Percentiles rank a stretch among this genome's conserved stretches.
These are phyloP conservation scores for Paramormyrops kingsleyae DNA, from an alignment of 2,113 vertebrate species.

Conservation along the genomic window DNA sequence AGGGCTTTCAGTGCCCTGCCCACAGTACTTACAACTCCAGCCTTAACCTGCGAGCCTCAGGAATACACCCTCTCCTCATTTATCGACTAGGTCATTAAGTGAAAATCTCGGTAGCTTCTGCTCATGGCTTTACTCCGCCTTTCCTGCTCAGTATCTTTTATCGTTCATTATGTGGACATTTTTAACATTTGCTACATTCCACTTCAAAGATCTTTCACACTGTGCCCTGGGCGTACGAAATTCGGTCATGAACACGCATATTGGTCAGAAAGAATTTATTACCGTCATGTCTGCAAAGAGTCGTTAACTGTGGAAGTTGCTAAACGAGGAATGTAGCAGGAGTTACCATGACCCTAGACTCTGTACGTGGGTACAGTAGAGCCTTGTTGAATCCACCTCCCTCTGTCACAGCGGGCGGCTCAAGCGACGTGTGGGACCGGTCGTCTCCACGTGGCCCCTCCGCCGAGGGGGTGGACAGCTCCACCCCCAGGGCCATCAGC, in stretches of 20 bases:
- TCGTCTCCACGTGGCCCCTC: constrained; percentile 46
- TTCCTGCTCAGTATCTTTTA: not conserved
- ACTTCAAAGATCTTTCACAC: not conserved
- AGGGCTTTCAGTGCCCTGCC: not conserved
- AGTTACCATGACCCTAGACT: not conserved
- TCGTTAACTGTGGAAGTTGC: not conserved
- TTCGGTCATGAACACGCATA: not conserved
- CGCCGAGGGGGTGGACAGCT: constrained; percentile 56
- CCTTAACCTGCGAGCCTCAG: not conserved
- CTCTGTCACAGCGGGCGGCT: constrained; percentile 67
- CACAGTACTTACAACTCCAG: not conserved
- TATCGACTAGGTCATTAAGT: not conserved
- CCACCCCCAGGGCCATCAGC: constrained; percentile 87
- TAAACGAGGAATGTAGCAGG: not conserved
- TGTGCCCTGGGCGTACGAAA: not conserved
- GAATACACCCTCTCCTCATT: not conserved
- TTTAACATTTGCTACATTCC: not conserved
- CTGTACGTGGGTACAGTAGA: not conserved
- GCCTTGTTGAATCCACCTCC: constrained; percentile 14
- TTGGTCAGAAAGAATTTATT: not conserved
- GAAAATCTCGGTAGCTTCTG: not conserved
- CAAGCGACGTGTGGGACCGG: constrained; percentile 62
- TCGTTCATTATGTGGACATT: not conserved
- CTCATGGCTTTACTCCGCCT: not conserved
- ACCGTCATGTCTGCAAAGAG: not conserved